phyloP scores from a whole-genome alignment of 2,888 invertebrate genomes.

The Agrotis ipsilon region DNA sequence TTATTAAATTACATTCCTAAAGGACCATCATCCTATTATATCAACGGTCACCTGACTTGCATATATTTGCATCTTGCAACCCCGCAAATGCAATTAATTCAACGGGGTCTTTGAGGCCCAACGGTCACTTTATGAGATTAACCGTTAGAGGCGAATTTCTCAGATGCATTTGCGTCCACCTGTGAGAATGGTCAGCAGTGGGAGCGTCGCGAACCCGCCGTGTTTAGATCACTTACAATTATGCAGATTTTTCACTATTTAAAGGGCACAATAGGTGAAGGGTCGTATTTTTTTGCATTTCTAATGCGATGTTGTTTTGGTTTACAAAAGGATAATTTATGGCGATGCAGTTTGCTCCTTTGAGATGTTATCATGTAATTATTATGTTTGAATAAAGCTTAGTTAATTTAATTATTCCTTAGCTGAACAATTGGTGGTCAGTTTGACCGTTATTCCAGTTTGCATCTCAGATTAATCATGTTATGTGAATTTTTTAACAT shows the following conservation, averaged over 20 bases:
- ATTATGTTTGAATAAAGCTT: conserved; percentile 42
- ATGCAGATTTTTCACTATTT: conserved; percentile 77
- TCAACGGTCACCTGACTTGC: conserved; percentile 76
- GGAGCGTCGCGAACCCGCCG: conserved; percentile 77
- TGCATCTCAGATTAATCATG: conserved; percentile 34
- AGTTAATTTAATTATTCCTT: conserved; percentile 25
- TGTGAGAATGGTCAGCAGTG: conserved; percentile 79
- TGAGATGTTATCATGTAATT: conserved; percentile 59
- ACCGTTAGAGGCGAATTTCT: conserved; percentile 76
- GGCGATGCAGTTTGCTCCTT: conserved; percentile 71
- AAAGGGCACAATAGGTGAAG: conserved; percentile 61
- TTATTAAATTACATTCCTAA: conserved; percentile 54
- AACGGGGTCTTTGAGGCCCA: conserved; percentile 67
- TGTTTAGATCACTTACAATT: conserved; percentile 83
- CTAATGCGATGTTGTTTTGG: conserved; percentile 61
- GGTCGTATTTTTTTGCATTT: conserved; percentile 64
- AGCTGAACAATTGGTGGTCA: conserved; percentile 31
- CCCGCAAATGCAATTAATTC: conserved; percentile 73
- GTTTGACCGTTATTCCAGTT: conserved; percentile 56
- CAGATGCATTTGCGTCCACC: conserved; percentile 83
- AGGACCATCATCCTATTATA: conserved; percentile 47
- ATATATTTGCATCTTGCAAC: conserved; percentile 80
- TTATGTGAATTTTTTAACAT: conserved; percentile 42
- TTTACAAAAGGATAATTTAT: conserved; percentile 65
- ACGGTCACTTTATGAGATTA: conserved; percentile 76